Conservation (phyloP, 2,797 vertebrate species). For the Melanotaenia pygmaea region DNA sequence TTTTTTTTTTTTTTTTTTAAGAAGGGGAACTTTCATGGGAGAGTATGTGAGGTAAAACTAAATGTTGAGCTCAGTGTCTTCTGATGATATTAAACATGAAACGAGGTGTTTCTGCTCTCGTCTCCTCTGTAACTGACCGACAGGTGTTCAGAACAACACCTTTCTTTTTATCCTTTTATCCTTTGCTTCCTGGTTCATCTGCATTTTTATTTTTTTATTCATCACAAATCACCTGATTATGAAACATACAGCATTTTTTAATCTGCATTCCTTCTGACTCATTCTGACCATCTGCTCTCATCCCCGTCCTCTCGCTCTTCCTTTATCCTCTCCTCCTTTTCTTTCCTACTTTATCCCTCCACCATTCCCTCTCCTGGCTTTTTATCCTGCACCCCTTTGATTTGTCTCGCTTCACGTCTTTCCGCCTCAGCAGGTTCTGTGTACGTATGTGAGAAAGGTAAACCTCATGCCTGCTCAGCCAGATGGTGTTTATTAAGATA, state of each 20-base stretch:
- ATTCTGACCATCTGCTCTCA: constrained; percentile 39
- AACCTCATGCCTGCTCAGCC: constrained; percentile 78
- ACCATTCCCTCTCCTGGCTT: neutral
- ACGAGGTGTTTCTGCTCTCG: neutral
- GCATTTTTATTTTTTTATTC: neutral
- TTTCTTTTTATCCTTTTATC: neutral
- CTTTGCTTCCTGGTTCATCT: neutral
- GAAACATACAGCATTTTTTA: constrained; percentile 16
- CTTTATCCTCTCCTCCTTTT: constrained; percentile 3
- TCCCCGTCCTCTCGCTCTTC: neutral
- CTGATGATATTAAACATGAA: neutral
- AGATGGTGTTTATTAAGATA: constrained; percentile 85
- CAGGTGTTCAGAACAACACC: neutral
- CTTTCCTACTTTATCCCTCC: neutral
- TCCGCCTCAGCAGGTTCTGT: constrained; percentile 51
- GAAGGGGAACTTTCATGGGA: neutral
- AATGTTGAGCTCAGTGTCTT: neutral
- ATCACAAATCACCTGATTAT: constrained; percentile 12
- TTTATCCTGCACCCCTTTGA: neutral
- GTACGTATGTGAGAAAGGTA: constrained; percentile 48
- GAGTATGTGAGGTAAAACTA: neutral
- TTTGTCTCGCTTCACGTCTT: constrained; percentile 8
- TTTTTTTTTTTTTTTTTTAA: neutral
- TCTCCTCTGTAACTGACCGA: neutral
- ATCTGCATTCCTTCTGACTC: constrained; percentile 29